A percentile compares a stretch with the other conserved stretches of the same genome.
Conservation (phyloP, 2,113 vertebrate species). For the Numida meleagris region DNA sequence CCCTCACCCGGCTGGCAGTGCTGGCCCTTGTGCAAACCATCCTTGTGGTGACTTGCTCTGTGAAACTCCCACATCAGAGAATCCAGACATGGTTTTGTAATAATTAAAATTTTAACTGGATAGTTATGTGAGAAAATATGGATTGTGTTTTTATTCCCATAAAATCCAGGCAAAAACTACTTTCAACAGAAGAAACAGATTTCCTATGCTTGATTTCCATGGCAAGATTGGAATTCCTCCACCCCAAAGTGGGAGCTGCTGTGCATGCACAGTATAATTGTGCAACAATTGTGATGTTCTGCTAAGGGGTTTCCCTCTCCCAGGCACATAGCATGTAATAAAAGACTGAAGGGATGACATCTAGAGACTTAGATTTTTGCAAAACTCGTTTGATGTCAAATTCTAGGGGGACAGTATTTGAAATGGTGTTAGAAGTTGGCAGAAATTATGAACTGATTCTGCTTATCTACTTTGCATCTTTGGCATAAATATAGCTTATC, state of each 20-base stretch:
- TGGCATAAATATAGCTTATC: background rate
- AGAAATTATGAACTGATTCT: conserved; percentile 12
- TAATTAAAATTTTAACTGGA: background rate
- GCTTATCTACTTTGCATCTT: background rate
- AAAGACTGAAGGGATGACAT: background rate
- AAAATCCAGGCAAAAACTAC: background rate
- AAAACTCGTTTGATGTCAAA: background rate
- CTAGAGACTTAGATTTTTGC: background rate
- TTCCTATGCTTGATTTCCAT: background rate
- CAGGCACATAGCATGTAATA: background rate
- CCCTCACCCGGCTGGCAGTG: too few relatives aligned
- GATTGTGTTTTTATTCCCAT: background rate
- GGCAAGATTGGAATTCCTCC: background rate
- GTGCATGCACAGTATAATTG: background rate
- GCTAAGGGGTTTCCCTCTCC: background rate
- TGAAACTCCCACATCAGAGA: background rate
- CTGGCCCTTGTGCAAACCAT: too few relatives aligned
- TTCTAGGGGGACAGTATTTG: background rate
- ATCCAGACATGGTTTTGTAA: background rate
- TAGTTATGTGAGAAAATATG: background rate
- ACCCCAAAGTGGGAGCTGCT: background rate
- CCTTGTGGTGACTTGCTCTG: background rate
- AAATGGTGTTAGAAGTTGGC: background rate
- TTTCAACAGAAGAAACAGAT: background rate
- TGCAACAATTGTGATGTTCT: background rate